Conservation (phyloP, 2,797 vertebrate species). For the Urosaurus nigricauda region DNA sequence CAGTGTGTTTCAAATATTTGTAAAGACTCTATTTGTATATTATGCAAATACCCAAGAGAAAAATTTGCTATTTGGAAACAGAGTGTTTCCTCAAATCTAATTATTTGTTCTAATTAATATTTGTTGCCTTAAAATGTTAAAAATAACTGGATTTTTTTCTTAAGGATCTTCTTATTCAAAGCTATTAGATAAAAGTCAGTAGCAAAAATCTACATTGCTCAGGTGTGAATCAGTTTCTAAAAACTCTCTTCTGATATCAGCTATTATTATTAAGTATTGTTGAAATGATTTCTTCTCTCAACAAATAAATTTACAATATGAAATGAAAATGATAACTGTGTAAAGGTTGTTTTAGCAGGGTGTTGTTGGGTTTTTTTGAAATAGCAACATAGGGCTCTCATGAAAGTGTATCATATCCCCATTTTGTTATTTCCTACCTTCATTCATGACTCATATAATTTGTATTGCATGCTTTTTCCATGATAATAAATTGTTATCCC, state of each 20-base stretch:
- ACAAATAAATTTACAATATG: conserved; percentile 33
- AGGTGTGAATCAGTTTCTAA: conserved; percentile 51
- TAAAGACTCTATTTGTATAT: conserved; percentile 49
- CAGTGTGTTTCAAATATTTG: conserved; percentile 45
- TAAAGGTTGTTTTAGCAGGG: conserved; percentile 60
- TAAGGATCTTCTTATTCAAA: conserved; percentile 52
- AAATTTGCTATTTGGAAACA: conserved; percentile 44
- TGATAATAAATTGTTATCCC: conserved; percentile 54
- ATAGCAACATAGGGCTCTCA: conserved; percentile 53
- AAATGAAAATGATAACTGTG: conserved; percentile 59
- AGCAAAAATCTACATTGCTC: conserved; percentile 46
- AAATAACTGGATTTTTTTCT: conserved; percentile 17
- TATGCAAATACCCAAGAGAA: conserved; percentile 32
- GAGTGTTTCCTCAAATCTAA: not conserved
- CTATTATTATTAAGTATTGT: conserved; percentile 65
- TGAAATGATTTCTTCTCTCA: not conserved
- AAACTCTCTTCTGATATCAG: conserved; percentile 46
- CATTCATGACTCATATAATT: conserved; percentile 56
- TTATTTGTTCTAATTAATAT: conserved; percentile 27
- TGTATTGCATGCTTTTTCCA: conserved; percentile 32
- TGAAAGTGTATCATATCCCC: conserved; percentile 27
- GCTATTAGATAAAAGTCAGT: conserved; percentile 64
- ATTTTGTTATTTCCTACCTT: conserved; percentile 40
- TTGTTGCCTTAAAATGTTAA: conserved; percentile 45
- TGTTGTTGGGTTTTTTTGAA: conserved; percentile 52